Base-by-base conservation (phyloP, 2,888 invertebrate species). In the Agrilus mali region DNA sequence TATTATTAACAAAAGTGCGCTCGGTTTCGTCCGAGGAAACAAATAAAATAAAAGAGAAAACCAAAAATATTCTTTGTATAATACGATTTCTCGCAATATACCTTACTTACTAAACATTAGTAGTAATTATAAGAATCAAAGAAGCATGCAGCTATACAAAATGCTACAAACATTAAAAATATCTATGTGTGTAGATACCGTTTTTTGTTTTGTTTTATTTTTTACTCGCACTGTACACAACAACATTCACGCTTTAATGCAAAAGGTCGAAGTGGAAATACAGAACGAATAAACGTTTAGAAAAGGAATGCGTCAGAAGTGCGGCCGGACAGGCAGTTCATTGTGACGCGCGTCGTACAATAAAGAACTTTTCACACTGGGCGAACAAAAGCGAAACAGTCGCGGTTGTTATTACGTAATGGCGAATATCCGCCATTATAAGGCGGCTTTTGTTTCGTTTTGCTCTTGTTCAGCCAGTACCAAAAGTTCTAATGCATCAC, bases 111-210 rank as follows among this genome's bases (percentile, higher is more conserved):
- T 27, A 27, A 27, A 27, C 49, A 52, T 54, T 55, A 53, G 52
- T 54, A 55, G 27, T 27, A 27, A 27, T 27, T 27, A 27, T 27
- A 27, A 27, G 55, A 60, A 57, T 58, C 54, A 60, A 61, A 60
- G 57, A 62, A 64, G 64, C 64, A 63, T 64, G 64, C 62, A 61
- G 60, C 64, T 65, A 64, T 65, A 65, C 65, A 65, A 64, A 65
- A 65, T 61, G 62, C 62, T 62, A 58, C 55, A 57, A 61, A 64
- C 61, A 64, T 61, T 64, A 64, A 61, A 59, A 61, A 61, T 53
- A 52, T 56, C 27, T 27, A 27, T 27, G 8, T 27, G 27, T 10
- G 10, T 27, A 27, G 27, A 27, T 27, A 27, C 27, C 8, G 10
- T 27, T 27, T 27, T 27, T 27, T 27, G 27, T 27, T 27, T 8